Percentiles rank a stretch among this genome's conserved stretches.
Evolutionary conservation across 2,888 invertebrate species (phyloP).

Genomic region (Catocala sponsa): DNA sequence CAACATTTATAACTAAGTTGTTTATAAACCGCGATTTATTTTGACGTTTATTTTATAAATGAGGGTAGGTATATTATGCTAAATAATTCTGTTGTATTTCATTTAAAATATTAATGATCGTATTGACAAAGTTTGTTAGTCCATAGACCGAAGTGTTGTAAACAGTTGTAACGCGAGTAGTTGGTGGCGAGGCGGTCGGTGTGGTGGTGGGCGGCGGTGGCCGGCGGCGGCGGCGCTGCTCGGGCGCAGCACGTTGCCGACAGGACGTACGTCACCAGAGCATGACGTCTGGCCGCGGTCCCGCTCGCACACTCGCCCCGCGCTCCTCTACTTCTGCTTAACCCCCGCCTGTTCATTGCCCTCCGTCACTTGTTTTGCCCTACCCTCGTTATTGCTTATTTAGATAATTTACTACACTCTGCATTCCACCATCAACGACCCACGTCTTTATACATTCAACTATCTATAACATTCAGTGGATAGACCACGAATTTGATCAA

Average conservation of each 20-base stretch:
- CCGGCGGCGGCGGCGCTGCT: constrained; percentile 12
- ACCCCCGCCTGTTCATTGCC: constrained; percentile 70
- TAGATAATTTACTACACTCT: constrained; percentile 50
- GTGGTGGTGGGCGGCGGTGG: constrained; percentile 14
- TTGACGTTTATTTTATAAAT: constrained; percentile 21
- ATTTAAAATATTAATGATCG: too few species aligned
- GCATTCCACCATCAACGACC: constrained; percentile 28
- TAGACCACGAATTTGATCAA: neutral
- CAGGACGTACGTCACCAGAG: constrained; percentile 77
- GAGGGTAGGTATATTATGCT: constrained; percentile 42
- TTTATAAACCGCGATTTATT: constrained; percentile 13
- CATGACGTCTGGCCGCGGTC: constrained; percentile 72
- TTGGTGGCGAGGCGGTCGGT: constrained; percentile 1
- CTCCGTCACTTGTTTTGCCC: constrained; percentile 58
- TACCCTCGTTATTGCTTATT: constrained; percentile 66
- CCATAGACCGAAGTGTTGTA: too few species aligned
- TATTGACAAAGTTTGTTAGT: too few species aligned
- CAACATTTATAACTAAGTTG: constrained; percentile 8
- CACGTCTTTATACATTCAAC: neutral
- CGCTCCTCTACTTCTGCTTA: constrained; percentile 57
- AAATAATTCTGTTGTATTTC: neutral
- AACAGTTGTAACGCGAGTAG: too few species aligned
- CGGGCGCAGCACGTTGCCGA: constrained; percentile 60
- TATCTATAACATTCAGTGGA: too few species aligned
- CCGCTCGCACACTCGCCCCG: constrained; percentile 59